Evolutionary conservation across 2,113 vertebrate species (phyloP), one percentile per base, ranked within the genome.

Genomic region (Galbula dea): DNA sequence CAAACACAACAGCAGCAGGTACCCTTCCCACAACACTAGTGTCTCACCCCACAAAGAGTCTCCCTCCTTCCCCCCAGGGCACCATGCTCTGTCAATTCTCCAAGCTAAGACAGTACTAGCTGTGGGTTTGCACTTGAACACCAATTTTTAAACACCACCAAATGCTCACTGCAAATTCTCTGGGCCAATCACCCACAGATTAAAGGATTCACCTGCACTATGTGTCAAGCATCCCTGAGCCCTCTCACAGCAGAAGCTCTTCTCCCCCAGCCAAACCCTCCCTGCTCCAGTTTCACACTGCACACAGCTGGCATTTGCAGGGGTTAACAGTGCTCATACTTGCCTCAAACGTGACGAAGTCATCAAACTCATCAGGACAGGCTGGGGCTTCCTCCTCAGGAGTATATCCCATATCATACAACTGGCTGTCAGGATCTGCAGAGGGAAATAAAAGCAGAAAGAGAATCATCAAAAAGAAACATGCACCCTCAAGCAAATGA

Each of bases 361-460:
- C 98, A 45, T 99, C 98, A 17, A 99, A 99, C 81, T 99, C 99
- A 94, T 99, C 99, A 0, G 98, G 97, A 88, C 98, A 99, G 93
- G 98, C 92, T 0, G 97, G 96, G 24, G 98, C 94, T 79, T 98
- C 98, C 69, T 98, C 98, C 10, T 98, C 98, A 2, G 97, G 98
- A 93, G 97, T 97, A 73, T 98, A 98, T 90, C 97, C 97, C 69
- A 98, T 97, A 30, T 96, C 89, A 81, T 98, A 98, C 59, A 98
- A 96, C 83, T 98, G 98, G 72, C 97, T 97, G 77, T 99, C 98
- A 2, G 98, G 96, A 93, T 98, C 99, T 99, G 97, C 18, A 86
- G 76, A 67, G 58, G 75, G 46, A 94, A 14, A 78, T 3, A 82
- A 57, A 90, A 80, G 63, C 57, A 78, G 6, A 17, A 6, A 14